Evolutionary conservation across 2,113 vertebrate species (phyloP), one percentile per base, ranked within the genome.

Genomic region (Gila orcuttii): DNA sequence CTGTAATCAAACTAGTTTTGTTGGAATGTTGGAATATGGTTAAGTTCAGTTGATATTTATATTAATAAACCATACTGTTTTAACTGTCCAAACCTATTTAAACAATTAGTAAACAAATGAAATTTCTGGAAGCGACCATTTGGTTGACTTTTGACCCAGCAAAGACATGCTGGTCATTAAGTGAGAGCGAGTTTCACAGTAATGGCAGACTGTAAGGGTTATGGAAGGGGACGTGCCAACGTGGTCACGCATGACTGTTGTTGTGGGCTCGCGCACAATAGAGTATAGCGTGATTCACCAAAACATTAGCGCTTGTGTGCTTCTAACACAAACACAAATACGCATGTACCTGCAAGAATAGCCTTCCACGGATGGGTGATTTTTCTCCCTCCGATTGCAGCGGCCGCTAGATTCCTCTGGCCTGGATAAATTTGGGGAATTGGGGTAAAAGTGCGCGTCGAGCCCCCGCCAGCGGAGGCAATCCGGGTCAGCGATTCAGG

Each of bases 331-430:
- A 73, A 73, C 81, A 57, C 68, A 83, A 57, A 17, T 23, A 28
- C 66, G 50, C 45, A 36, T 78, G 82, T 75, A 95, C 95, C 96
- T 91, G 94, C 94, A 28, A 94, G 91, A 57, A 95, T 95, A 45
- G 95, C 94, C 83, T 95, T 96, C 52, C 93, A 94, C 0, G 92
- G 93, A 83, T 95, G 94, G 11, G 94, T 96, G 31, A 93, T 87
- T 88, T 92, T 94, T 86, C 90, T 91, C 17, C 93, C 90, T 57
- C 93, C 94, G 75, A 90, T 75, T 0, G 93, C 91, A 0, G 94
- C 93, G 0, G 94, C 93, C 1, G 93, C 92, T 80, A 93, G 86
- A 66, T 86, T 91, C 60, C 95, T 94, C 82, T 89, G 93, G 1
- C 90, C 90, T 74, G 90, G 87, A 83, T 83, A 89, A 85, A 82